Evolutionary conservation across 2,113 vertebrate genomes (phyloP), one percentile per base, ranked within the genome.

Genomic region (Spheniscus mendiculus): DNA sequence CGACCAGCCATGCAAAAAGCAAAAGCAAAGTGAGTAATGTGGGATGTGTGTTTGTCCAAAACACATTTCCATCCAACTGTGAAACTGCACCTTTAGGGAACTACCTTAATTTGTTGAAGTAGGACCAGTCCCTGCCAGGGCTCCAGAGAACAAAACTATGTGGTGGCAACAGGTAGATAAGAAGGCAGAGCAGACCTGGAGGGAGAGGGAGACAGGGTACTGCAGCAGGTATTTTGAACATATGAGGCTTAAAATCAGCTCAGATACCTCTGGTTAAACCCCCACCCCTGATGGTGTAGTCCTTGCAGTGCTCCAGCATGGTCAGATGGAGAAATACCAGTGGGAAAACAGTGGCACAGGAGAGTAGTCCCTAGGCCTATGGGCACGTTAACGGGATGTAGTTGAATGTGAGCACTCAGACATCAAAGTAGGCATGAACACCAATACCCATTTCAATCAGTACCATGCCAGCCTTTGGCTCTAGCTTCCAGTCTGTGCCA

Each of bases 381-480:
- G 5, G 32, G 22, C 6, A 14, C 2, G 9, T 29, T n/a, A 72
- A 8, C 5, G 36, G 27, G 26, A 44, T 0, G 1, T 1, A 63
- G 62, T 1, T 72, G 73, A 72, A 62, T 5, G 36, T 3, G 12
- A 92, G 34, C 15, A 10, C 71, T 50, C 11, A 3, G 19, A 53
- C 19, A 13, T 3, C 26, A 7, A 52, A 44, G 38, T 0, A 90
- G 32, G 38, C 32, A 55, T 3, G 6, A 44, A 34, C 44, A 73
- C 12, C 70, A 40, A 25, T 1, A 58, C 14, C n/a, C 50, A 6
- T 26, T 67, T 69, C 58, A 73, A 12, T 15, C 27, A 29, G 53
- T 15, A 63, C 1, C 3, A 22, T 7, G 7, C 2, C 65, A 81
- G 38, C 56, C 78, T 73, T 56, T 38, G 34, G 50, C 40, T 79